Base-by-base conservation (phyloP, 2,113 vertebrate species). In the Rhabdomys dilectus region DNA sequence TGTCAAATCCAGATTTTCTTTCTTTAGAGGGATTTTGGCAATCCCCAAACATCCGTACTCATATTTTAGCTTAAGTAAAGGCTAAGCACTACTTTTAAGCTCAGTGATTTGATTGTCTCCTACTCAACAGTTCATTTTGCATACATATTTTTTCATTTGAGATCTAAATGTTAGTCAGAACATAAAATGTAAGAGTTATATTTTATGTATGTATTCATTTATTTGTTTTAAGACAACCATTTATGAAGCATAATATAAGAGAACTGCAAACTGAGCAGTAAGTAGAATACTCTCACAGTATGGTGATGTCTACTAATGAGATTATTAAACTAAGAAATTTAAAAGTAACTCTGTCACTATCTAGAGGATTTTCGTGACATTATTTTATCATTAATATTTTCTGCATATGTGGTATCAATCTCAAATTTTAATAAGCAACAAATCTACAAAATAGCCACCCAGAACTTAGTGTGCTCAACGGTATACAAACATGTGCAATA, bases 111-210 rank as follows among this genome's bases (percentile, higher is more conserved):
- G 1, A 48, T 76, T 92, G 56, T 77, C 22, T 75, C 22, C 62
- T 24, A 72, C 15, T 76, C 36, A 91, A 21, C 3, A 70, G 8
- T 80, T 64, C 15, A 39, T 87, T 73, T 1, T 89, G 5, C 42
- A 56, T 93, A 62, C 11, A 26, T 60, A 92, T 85, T 39, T 39
- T 70, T 84, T 39, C 89, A 91, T 91, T 86, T 92, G 34, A 80
- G 21, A 81, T 29, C 24, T 58, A 56, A 95, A 91, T 77, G 7
- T 60, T 81, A 89, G 29, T 0, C 0, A 72, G 93, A 91, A 84
- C 31, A 48, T 5, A 36, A 2, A 36, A 2, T 29, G 11, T 51
- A 82, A 21, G 34, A 3, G 8, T 45, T 94, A 39, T 75, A 39
- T 53, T 66, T 72, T 72, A 82, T 89, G 77, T 12, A 58, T n/a